Conservation (phyloP, 2,797 vertebrate genomes). For the Propithecus deckenii region DNA sequence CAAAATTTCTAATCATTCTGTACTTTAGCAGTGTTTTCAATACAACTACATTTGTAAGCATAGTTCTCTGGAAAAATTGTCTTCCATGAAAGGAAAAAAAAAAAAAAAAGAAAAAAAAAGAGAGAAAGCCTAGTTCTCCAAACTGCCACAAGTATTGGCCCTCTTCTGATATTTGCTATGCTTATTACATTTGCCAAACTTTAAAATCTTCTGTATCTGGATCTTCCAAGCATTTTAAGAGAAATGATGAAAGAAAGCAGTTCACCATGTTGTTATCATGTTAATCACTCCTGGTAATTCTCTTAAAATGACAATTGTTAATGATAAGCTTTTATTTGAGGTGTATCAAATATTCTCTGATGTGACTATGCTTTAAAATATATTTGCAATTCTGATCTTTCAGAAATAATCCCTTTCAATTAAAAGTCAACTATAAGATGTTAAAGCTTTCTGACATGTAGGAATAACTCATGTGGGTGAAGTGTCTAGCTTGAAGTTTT, state of each 20-base stretch:
- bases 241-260: constrained; percentile 33
- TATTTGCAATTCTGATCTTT: constrained; percentile 74
- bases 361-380: constrained; percentile 68
- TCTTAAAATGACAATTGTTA: constrained; percentile 59
- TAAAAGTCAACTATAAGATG: constrained; percentile 64
- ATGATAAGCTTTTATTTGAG: constrained; percentile 63
- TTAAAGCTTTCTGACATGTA: constrained; percentile 61
- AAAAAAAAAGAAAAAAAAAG: too few relatives aligned
- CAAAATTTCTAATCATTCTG: constrained; percentile 13
- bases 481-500: constrained; percentile 63
- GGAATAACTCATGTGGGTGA: constrained; percentile 64
- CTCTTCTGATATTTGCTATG: not conserved
- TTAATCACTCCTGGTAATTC: constrained; percentile 59
- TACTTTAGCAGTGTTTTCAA: not conserved
- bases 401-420: constrained; percentile 62
- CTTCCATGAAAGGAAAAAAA: too few relatives aligned
- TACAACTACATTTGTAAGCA: not conserved
- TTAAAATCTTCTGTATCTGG: constrained; percentile 18
- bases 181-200: constrained; percentile 20
- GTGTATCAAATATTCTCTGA: constrained; percentile 61
- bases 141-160: not conserved
- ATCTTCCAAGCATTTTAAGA: constrained; percentile 50
- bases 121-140: not conserved
- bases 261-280: constrained; percentile 40
- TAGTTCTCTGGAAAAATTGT: not conserved